A percentile compares a stretch with the other conserved stretches of the same genome.
phyloP scores from a whole-genome alignment of 2,888 invertebrate genomes.

The Rhagium mordax region DNA sequence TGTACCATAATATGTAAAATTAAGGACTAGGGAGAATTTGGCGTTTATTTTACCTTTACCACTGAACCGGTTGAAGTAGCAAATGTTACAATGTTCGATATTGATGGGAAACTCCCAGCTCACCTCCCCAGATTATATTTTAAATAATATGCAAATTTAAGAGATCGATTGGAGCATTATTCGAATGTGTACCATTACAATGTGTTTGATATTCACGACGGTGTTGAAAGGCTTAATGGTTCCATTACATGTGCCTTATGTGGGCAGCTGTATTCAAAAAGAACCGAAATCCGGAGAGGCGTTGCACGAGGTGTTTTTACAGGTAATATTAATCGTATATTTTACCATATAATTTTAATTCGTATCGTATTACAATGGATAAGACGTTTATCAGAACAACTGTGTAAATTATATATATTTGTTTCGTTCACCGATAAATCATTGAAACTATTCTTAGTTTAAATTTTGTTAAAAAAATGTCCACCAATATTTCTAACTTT shows the following conservation, averaged over 20 bases:
- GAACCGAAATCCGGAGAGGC: constrained; percentile 51
- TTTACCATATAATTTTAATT: constrained; percentile 46
- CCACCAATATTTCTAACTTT: too few relatives aligned
- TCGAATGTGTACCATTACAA: constrained; percentile 50
- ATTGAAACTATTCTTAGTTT: background rate
- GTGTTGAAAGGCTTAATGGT: constrained; percentile 49
- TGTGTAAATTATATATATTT: constrained; percentile 8
- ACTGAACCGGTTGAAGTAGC: too few relatives aligned
- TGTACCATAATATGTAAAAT: too few relatives aligned
- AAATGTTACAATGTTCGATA: too few relatives aligned
- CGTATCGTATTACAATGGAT: constrained; percentile 35
- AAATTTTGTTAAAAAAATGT: too few relatives aligned
- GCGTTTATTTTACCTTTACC: too few relatives aligned
- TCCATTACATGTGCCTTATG: constrained; percentile 37
- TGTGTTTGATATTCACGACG: constrained; percentile 49
- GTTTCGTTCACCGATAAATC: background rate
- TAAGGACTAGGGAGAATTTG: too few relatives aligned
- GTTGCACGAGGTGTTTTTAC: constrained; percentile 42
- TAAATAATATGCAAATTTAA: constrained; percentile 39
- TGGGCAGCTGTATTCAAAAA: constrained; percentile 45
- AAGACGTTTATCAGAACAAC: constrained; percentile 31
- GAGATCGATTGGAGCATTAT: constrained; percentile 47
- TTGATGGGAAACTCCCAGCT: constrained; percentile 3
- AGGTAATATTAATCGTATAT: constrained; percentile 43
- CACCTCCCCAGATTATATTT: constrained; percentile 29